Base-by-base conservation (phyloP, 2,113 vertebrate species). In the Galbula dea region DNA sequence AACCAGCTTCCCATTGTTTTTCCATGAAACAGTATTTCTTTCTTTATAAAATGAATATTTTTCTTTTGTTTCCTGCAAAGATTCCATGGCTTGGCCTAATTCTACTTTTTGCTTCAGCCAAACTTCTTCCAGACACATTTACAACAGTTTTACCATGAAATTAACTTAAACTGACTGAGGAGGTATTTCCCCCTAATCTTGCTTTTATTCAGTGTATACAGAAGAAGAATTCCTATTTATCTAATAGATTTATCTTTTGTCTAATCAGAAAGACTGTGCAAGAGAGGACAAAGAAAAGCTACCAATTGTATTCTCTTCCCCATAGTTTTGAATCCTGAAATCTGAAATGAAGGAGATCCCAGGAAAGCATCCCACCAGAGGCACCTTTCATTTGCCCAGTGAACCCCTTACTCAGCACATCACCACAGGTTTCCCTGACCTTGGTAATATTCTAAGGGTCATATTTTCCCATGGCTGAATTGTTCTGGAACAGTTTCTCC, bases 381-480 rank as follows among this genome's bases (percentile, higher is more conserved):
- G 45, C 74, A 95, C 86, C 74, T 95, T 94, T 95, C 85, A 80
- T 95, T 96, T 97, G 84, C 77, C 84, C 92, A 95, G 94, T 88
- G 93, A 93, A 75, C 24, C 82, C 89, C 62, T 96, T 95, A 90
- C 93, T 95, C 92, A 96, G 95, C 91, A 96, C 83, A 91, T 46
- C 93, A 75, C 36, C 72, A 12, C 34, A 71, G 79, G 90, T 96
- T 97, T 94, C 94, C 95, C 92, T 93, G 96, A 97, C 96, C 93
- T 93, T 89, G 88, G 91, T 69, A 94, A 96, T 94, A 97, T 96
- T 92, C 77, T 77, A 86, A 96, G 80, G 97, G 96, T 96, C 96
- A 95, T 96, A 97, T 97, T 98, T 97, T 97, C 90, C 93, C 96
- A 97, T 85, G 95, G 97, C 95, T 95, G 96, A 96, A 90, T 95